Base-by-base conservation (phyloP, 2,888 invertebrate species). In the Cepaea hortensis region DNA sequence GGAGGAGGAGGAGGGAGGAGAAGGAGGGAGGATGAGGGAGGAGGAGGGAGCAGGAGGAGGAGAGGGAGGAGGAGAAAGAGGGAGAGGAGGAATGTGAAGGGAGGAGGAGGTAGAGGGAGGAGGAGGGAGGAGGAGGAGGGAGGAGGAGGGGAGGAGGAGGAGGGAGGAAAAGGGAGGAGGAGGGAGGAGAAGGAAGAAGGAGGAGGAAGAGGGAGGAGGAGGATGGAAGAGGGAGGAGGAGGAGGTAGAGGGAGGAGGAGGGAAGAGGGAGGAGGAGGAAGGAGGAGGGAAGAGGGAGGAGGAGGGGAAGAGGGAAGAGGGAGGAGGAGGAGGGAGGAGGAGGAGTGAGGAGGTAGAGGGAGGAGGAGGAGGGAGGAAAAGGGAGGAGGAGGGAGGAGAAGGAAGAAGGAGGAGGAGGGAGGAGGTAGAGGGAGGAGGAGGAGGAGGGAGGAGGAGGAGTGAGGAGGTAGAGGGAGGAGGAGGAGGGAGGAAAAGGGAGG, bases 301-400 rank as follows among this genome's bases (percentile, higher is more conserved):
- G 46, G 48, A 20, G 6, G 48, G 46, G 18, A 20, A 9, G 18
- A 77, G 77, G 48, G 6, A 35, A 77, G 35, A 15, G 62, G 62
- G 48, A 15, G 23, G 50, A 23, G 61, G 50, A 35, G 61, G 35
- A n/a, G 11, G 23, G 18, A n/a, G 80, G 50, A 18, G n/a, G n/a
- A n/a, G n/a, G n/a, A n/a, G n/a, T n/a, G n/a, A n/a, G n/a, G n/a
- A n/a, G n/a, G n/a, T n/a, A 80, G 80, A n/a, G 50, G 23, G 35
- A 20, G 61, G 50, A 50, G 61, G 80, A 46, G 65, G 48, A 46
- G 46, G 46, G 15, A 70, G 46, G 70, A 15, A 35, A 23, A 65
- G 76, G n/a, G 13, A 48, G n/a, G 65, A 50, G 15, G 65, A 84
- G 84, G 62, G 11, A 65, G 50, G 83, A 61, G 46, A 75, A 61